A percentile compares a stretch with the other conserved stretches of the same genome.
Evolutionary conservation across 2,797 vertebrate species (phyloP).

Genomic region (Spondyliosoma cantharus): DNA sequence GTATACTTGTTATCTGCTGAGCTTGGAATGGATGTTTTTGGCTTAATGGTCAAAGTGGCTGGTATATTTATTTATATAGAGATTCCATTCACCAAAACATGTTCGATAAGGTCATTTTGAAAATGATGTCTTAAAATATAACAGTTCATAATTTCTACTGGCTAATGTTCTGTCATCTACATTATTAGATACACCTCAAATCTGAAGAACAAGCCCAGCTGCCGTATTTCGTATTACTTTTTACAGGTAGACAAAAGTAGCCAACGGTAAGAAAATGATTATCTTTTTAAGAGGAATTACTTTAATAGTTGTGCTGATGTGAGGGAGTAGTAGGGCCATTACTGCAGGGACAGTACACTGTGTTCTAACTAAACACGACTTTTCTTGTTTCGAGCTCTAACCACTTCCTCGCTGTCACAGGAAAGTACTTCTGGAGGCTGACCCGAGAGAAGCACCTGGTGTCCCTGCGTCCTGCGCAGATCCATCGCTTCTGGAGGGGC

Average conservation of each 20-base stretch:
- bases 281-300: not conserved
- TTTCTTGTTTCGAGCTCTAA: not conserved
- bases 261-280: not conserved
- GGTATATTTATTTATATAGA: not conserved
- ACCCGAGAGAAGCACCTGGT: slow-evolving; percentile 95
- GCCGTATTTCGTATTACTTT: not conserved
- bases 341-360: not conserved
- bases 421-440: slow-evolving; percentile 96
- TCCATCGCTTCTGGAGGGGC: slow-evolving; percentile 97
- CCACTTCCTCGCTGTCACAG: slow-evolving; percentile 69
- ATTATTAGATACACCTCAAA: not conserved
- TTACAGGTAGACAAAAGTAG: not conserved
- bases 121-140: not conserved
- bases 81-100: not conserved
- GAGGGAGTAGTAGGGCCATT: not conserved
- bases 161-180: not conserved
- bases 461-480: slow-evolving; percentile 92
- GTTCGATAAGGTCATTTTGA: not conserved
- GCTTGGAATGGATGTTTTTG: slow-evolving; percentile 26
- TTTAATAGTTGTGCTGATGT: not conserved
- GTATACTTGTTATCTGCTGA: slow-evolving; percentile 16
- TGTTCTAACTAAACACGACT: not conserved
- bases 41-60: slow-evolving; percentile 25
- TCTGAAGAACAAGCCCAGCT: not conserved
- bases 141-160: not conserved